Evolutionary conservation across 2,888 invertebrate genomes (phyloP).

Genomic region (Hesperia comma): DNA sequence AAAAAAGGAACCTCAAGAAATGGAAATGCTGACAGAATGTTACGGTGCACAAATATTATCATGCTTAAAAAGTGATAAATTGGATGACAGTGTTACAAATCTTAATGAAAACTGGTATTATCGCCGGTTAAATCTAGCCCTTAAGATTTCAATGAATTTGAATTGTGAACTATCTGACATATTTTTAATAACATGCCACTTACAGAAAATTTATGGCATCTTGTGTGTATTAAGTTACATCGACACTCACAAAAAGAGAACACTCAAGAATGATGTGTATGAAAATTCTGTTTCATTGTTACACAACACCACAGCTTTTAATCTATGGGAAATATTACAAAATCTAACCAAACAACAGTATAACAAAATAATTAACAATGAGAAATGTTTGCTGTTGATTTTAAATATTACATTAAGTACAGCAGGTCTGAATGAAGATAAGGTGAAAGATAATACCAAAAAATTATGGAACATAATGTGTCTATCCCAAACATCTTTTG

Average conservation of each 20-base stretch:
- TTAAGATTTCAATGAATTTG: conserved; percentile 55
- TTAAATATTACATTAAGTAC: conserved; percentile 57
- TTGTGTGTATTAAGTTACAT: conserved; percentile 60
- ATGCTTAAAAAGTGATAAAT: conserved; percentile 47
- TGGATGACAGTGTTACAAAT: conserved; percentile 37
- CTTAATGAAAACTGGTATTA: conserved; percentile 61
- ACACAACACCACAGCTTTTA: neutral
- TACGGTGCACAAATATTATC: conserved; percentile 57
- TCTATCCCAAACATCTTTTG: neutral
- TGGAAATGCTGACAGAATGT: conserved; percentile 56
- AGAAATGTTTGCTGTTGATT: conserved; percentile 47
- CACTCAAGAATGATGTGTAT: conserved; percentile 18
- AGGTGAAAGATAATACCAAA: conserved; percentile 11
- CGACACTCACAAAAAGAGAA: conserved; percentile 45
- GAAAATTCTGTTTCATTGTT: conserved; percentile 12
- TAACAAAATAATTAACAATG: conserved; percentile 49
- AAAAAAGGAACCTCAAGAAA: conserved; percentile 58
- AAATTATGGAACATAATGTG: conserved; percentile 26
- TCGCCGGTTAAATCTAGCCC: conserved; percentile 55
- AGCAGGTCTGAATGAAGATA: conserved; percentile 48
- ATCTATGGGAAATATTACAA: conserved; percentile 52
- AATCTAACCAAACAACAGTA: conserved; percentile 54
- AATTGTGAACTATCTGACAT: conserved; percentile 56
- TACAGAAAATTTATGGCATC: conserved; percentile 58
- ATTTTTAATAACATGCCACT: conserved; percentile 59